phyloP scores from a whole-genome alignment of 2,888 invertebrate genomes.

The Epistrophella euchroma region DNA sequence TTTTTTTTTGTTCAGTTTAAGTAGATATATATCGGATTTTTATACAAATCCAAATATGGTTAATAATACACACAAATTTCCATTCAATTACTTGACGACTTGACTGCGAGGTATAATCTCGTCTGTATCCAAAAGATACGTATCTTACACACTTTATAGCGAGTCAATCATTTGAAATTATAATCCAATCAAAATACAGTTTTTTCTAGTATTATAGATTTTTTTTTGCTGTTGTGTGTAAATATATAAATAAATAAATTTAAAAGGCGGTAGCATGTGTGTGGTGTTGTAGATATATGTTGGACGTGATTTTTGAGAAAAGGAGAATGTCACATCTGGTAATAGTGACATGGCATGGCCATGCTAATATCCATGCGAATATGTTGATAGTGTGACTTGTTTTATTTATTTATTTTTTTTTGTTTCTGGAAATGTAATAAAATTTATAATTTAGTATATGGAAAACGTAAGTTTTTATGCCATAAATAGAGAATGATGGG shows the following conservation, averaged over 20 bases:
- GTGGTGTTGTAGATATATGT: not conserved
- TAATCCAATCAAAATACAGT: slow-evolving; percentile 70
- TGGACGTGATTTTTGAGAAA: slow-evolving; percentile 1
- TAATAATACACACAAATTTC: slow-evolving; percentile 56
- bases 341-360: slow-evolving; percentile 20
- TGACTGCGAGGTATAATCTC: slow-evolving; percentile 38
- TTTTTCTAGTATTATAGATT: slow-evolving; percentile 31
- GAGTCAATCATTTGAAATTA: slow-evolving; percentile 72
- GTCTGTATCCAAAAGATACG: slow-evolving; percentile 39
- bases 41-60: slow-evolving; percentile 48
- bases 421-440: slow-evolving; percentile 60
- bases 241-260: slow-evolving; percentile 23
- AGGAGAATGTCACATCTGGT: slow-evolving; percentile 62
- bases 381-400: slow-evolving; percentile 35
- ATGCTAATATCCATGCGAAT: slow-evolving; percentile 58
- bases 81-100: slow-evolving; percentile 46
- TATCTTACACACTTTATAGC: slow-evolving; percentile 57
- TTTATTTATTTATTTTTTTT: slow-evolving; percentile 27
- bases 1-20: not conserved
- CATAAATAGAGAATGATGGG: slow-evolving; percentile 57
- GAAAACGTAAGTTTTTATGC: slow-evolving; percentile 49
- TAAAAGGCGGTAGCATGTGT: slow-evolving; percentile 40
- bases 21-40: slow-evolving; percentile 7
- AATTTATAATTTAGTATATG: slow-evolving; percentile 65
- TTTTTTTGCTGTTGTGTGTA: slow-evolving; percentile 2